Base-by-base conservation (phyloP, 2,888 invertebrate species). In the Plebejus anna region DNA sequence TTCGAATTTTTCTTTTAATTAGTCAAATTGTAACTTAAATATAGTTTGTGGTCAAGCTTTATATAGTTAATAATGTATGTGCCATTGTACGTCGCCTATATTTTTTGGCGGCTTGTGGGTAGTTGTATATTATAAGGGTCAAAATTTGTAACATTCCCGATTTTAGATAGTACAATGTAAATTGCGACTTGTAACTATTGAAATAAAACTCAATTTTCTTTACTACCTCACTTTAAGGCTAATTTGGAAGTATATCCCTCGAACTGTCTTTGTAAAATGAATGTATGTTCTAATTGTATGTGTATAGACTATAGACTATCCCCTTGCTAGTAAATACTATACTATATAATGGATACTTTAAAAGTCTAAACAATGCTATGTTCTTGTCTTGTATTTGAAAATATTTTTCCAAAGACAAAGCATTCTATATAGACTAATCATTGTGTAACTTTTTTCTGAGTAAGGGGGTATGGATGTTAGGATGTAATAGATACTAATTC, bases 151-250 rank as follows among this genome's bases (percentile, higher is more conserved):
- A 66, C 66, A 66, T 66, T 66, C 66, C 66, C 66, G 32, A 66
- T 66, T 66, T 66, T 16, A 66, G 32, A 66, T 36, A 66, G 66
- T 32, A 32, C 66, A 66, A 66, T 32, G 11, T 66, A 32, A 66
- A 66, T 32, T 66, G 66, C 16, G 66, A 32, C 66, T 66, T 66
- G 66, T 66, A 4, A 66, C 61, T 66, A 66, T 66, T 66, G 32
- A 66, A 66, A 13, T 66, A 13, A 66, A 66, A 73, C 73, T 73
- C 73, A 51, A 73, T 55, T 73, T 73, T 73, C 32, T 55, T 73
- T 73, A 73, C 73, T 73, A 73, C 73, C 73, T 73, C 73, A 73
- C 73, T 73, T 32, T 16, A 73, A 55, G 73, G 51, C 51, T 73
- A 55, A 73, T 55, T 73, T 73, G 66, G 66, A 66, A 61, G 11